Evolutionary conservation across 2,113 vertebrate species (phyloP), one percentile per base, ranked within the genome.

Genomic region (Entelurus aequoreus): DNA sequence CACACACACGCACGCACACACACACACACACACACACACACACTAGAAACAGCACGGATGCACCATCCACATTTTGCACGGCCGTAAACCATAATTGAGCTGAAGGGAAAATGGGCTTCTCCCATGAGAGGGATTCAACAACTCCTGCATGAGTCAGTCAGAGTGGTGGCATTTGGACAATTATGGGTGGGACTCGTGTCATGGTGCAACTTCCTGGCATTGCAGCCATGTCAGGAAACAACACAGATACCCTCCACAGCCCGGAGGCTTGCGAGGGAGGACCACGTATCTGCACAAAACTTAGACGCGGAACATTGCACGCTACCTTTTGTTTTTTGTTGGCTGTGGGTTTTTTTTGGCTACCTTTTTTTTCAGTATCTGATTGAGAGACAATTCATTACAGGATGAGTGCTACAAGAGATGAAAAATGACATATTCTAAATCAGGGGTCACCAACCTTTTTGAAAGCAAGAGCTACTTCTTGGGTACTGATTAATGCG

Each of bases 71-170:
- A 57, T 75, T 84, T 84, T 80, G 82, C 81, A 79, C 62, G 69
- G 75, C 74, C 68, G 71, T 57, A 71, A 82, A 84, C 74, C 76
- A 74, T 78, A 83, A 84, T 82, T 76, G 76, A 84, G 78, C 71
- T 83, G 79, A 79, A 84, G 70, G 71, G 69, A 76, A 84, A 79
- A 71, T 72, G 38, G 68, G 65, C 71, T 68, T 69, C 67, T 83
- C 73, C 79, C 68, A 10, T 3, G 38, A 78, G 71, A 75, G 68
- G 76, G 77, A 82, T 80, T 84, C 68, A 77, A 60, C 61, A 56
- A 52, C 53, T 62, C 74, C 69, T 54, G 56, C 72, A 72, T 67
- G 36, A 59, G 80, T 58, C 64, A 59, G 80, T 58, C 64, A 68
- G 10, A 13, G 62, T 35, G 60, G 75, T 75, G 80, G 81, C 75